phyloP scores from a whole-genome alignment of 1,140 invertebrate species.

The Drosophila azteca region DNA sequence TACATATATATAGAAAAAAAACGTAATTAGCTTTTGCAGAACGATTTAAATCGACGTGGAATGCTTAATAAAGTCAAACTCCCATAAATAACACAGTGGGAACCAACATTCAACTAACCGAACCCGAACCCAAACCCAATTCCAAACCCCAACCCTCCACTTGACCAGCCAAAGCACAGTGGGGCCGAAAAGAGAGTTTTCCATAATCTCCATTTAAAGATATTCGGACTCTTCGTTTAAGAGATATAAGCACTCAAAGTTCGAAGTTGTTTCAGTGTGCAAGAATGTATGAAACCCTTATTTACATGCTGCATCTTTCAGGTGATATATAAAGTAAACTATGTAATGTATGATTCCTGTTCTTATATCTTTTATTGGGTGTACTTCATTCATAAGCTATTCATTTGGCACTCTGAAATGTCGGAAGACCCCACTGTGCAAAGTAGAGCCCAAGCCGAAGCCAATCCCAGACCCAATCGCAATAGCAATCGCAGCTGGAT shows the following conservation, averaged over 20 bases:
- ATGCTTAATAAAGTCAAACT: constrained; percentile 25
- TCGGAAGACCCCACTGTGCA: neutral
- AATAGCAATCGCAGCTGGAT: constrained; percentile 23
- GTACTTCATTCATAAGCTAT: too few relatives aligned
- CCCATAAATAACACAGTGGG: constrained; percentile 39
- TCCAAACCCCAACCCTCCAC: neutral
- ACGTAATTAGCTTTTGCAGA: constrained; percentile 51
- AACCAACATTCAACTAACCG: constrained; percentile 49
- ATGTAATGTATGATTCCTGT: too few relatives aligned
- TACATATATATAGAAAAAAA: constrained; percentile 28
- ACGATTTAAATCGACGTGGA: constrained; percentile 50
- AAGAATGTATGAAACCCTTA: too few relatives aligned
- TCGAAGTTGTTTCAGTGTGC: too few relatives aligned
- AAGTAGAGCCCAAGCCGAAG: neutral
- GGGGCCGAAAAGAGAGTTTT: too few relatives aligned
- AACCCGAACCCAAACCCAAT: neutral
- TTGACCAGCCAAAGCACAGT: constrained; percentile 18
- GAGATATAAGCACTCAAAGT: too few relatives aligned
- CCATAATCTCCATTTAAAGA: too few relatives aligned
- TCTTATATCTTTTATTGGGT: too few relatives aligned
- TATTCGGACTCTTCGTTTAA: too few relatives aligned
- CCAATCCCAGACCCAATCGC: constrained; percentile 2
- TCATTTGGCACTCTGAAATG: too few relatives aligned
- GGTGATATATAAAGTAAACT: too few relatives aligned
- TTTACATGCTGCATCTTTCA: too few relatives aligned